phyloP scores from a whole-genome alignment of 1,140 invertebrate species.

The Cecropterus lyciades region DNA sequence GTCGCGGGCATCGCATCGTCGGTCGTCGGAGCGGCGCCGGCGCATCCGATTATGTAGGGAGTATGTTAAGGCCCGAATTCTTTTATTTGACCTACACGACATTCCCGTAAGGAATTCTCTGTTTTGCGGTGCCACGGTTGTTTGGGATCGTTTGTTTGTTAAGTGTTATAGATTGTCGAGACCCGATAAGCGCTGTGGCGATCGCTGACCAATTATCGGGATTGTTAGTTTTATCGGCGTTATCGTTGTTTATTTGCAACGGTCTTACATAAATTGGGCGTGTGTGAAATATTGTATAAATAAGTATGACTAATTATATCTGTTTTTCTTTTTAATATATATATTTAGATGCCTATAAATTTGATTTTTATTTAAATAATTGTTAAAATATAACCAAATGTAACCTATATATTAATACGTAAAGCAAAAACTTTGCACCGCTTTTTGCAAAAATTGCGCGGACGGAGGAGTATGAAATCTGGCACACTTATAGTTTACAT shows the following conservation, averaged over 20 bases:
- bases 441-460: too few species aligned
- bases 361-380: too few species aligned
- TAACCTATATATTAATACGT: too few species aligned
- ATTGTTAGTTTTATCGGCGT: constrained; percentile 26
- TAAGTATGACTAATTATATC: too few species aligned
- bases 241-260: constrained; percentile 11
- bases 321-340: too few species aligned
- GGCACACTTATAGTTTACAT: too few species aligned
- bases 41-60: constrained; percentile 65
- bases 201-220: constrained; percentile 36
- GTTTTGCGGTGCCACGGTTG: constrained; percentile 56
- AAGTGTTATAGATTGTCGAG: constrained; percentile 43
- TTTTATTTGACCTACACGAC: constrained; percentile 71
- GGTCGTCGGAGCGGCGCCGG: constrained; percentile 63
- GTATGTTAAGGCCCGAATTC: constrained; percentile 68
- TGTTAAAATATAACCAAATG: too few species aligned
- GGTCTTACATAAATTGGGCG: too few species aligned
- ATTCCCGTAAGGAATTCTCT: constrained; percentile 52
- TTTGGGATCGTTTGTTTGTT: constrained; percentile 49
- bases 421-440: too few species aligned
- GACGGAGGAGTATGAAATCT: too few species aligned
- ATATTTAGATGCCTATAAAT: too few species aligned
- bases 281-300: too few species aligned
- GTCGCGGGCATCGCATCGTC: constrained; percentile 11
- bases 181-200: constrained; percentile 34